Conservation (phyloP, 2,797 vertebrate genomes). For the Lithobates pipiens region DNA sequence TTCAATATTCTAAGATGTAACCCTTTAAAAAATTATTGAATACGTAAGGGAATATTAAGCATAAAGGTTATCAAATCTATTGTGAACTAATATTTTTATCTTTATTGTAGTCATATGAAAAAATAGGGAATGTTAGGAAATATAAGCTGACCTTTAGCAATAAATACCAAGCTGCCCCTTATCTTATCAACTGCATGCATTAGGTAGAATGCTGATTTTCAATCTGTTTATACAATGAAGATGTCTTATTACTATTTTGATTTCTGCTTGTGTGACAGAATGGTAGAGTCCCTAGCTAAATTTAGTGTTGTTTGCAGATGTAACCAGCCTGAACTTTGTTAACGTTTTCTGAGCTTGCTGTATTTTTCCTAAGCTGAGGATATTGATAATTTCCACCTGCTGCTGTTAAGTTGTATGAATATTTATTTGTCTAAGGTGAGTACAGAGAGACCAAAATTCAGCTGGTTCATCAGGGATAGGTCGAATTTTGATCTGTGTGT, state of each 20-base stretch:
- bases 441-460: too few species aligned
- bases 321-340: too few species aligned
- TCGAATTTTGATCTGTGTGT: too few species aligned
- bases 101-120: background rate
- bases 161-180: constrained; percentile 3
- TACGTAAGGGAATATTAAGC: background rate
- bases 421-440: too few species aligned
- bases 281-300: too few species aligned
- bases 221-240: background rate
- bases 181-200: constrained; percentile 1
- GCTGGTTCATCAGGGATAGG: too few species aligned
- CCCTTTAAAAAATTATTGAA: background rate
- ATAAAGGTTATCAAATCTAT: constrained; percentile 12
- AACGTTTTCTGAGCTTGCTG: too few species aligned
- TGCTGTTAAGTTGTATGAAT: too few species aligned
- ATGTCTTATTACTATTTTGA: background rate
- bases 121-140: constrained; percentile 7
- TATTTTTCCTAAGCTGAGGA: too few species aligned
- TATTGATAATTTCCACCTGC: too few species aligned
- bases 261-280: background rate
- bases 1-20: background rate
- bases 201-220: background rate
- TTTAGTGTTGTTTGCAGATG: too few species aligned
- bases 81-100: background rate
- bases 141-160: constrained; percentile 24